These are phyloP conservation scores for Herpetotheres cachinnans DNA, from an alignment of 2,113 vertebrate species.

Conservation along the genomic window DNA sequence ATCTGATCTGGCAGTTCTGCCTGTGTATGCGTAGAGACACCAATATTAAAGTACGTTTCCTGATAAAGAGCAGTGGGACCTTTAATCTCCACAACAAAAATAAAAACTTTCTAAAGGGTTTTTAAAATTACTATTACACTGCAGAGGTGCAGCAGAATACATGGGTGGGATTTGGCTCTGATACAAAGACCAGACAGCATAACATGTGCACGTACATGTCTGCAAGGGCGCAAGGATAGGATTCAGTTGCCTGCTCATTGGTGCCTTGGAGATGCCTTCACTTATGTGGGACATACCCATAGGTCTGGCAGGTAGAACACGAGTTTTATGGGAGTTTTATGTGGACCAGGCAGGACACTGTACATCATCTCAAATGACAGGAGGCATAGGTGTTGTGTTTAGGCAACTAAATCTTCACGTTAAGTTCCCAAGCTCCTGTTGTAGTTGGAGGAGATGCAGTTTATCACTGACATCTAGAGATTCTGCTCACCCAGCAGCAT, in stretches of 20 bases:
- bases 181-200: background rate
- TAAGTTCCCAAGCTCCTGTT: background rate
- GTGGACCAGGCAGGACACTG: background rate
- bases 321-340: background rate
- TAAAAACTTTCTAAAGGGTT: background rate
- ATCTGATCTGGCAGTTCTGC: background rate
- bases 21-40: accelerated
- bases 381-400: background rate
- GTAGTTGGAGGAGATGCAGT: background rate
- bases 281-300: background rate
- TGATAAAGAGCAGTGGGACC: background rate
- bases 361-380: background rate
- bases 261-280: background rate
- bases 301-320: background rate
- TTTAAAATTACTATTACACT: background rate
- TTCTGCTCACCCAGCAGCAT: background rate
- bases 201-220: background rate
- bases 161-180: background rate
- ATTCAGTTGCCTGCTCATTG: background rate
- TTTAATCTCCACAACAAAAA: background rate
- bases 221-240: background rate
- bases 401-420: accelerated
- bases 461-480: background rate
- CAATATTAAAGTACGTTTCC: accelerated
- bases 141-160: background rate